Conservation (phyloP, 1,140 invertebrate genomes). For the Tigriopus japonicus region DNA sequence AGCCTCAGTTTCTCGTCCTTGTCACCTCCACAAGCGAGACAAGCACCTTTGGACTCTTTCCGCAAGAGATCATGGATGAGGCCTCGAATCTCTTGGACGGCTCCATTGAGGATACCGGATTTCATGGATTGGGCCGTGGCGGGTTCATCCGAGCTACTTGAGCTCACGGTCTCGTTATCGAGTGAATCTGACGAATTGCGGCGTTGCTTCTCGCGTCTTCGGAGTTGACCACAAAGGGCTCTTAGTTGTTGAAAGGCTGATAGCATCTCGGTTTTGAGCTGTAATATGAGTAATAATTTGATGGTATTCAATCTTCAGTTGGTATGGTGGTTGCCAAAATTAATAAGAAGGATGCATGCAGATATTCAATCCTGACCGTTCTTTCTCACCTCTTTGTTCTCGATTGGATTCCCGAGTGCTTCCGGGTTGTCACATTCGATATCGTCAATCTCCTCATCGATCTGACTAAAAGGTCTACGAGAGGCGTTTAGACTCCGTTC, state of each 20-base stretch:
- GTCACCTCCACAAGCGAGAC: conserved; percentile 43
- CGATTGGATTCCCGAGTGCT: conserved; percentile 2
- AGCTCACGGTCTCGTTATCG: not conserved
- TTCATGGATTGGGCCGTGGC: not conserved
- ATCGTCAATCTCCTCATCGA: conserved; percentile 24
- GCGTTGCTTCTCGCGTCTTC: not conserved
- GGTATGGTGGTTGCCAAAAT: too few relatives aligned
- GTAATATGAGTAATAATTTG: conserved; percentile 4
- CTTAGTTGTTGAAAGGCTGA: not conserved
- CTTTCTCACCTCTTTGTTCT: not conserved
- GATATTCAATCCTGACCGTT: too few relatives aligned
- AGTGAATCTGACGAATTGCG: not conserved
- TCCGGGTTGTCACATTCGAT: conserved; percentile 25
- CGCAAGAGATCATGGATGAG: conserved; percentile 24
- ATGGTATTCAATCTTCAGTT: too few relatives aligned
- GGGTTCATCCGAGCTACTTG: not conserved
- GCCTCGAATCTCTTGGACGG: conserved; percentile 26
- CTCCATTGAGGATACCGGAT: conserved; percentile 27
- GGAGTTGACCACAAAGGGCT: not conserved
- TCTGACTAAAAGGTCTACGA: conserved; percentile 7
- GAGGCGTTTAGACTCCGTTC: conserved; percentile 10
- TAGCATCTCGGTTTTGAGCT: conserved; percentile 11
- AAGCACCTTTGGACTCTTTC: conserved; percentile 32
- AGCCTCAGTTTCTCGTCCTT: conserved; percentile 37
- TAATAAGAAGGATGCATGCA: too few relatives aligned